Percentiles rank a stretch among this genome's conserved stretches.
Evolutionary conservation across 1,140 invertebrate genomes (phyloP).

Genomic region (Drosophila pruinosa): DNA sequence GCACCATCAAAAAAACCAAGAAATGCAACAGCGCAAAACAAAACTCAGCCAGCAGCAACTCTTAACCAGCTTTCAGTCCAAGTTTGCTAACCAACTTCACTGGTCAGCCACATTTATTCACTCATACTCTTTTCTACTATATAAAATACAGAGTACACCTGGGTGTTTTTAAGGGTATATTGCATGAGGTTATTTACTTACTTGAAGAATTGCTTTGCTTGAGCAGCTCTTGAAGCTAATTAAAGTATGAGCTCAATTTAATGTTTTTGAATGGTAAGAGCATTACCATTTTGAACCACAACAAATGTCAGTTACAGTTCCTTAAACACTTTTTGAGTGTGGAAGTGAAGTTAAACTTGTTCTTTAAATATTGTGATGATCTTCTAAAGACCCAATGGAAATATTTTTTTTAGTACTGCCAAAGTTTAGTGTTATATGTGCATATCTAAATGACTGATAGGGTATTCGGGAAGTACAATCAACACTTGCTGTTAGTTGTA

Average conservation of each 20-base stretch:
- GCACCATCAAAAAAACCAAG: constrained; percentile 14
- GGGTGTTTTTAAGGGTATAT: neutral
- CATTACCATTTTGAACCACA: too few species aligned
- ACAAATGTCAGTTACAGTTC: too few species aligned
- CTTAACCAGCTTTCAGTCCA: constrained; percentile 26
- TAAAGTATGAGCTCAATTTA: neutral
- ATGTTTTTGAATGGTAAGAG: too few species aligned
- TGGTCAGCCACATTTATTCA: constrained; percentile 39
- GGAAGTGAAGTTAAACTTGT: too few species aligned
- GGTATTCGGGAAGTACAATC: neutral
- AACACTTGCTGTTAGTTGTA: neutral
- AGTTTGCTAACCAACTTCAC: constrained; percentile 36
- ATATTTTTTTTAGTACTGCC: too few species aligned
- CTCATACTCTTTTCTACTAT: neutral
- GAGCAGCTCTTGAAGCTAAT: too few species aligned
- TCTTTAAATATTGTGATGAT: too few species aligned
- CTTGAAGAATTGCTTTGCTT: too few species aligned
- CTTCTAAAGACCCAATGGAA: too few species aligned
- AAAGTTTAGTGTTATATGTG: too few species aligned
- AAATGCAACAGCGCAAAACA: constrained; percentile 62
- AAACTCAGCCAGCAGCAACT: constrained; percentile 22
- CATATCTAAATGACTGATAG: too few species aligned
- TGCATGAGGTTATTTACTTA: neutral
- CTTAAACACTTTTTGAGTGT: too few species aligned
- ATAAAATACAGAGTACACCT: neutral